Percentiles rank a stretch among this genome's conserved stretches.
Conservation (phyloP, 2,888 invertebrate species). For the Phaonia tiefii region DNA sequence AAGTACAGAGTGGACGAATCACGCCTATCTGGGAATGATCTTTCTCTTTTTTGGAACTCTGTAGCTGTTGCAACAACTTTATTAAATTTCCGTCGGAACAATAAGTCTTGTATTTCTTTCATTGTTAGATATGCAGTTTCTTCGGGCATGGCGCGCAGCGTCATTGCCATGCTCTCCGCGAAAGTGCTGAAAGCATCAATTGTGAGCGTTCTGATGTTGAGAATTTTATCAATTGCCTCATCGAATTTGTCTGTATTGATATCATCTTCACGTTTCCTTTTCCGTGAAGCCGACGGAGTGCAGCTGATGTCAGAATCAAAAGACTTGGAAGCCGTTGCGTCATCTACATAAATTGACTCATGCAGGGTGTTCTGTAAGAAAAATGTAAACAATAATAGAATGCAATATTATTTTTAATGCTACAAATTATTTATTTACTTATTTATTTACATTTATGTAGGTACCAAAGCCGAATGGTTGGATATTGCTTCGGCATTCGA, state of each 20-base stretch:
- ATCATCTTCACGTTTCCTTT: slow-evolving; percentile 7
- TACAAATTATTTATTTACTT: no score
- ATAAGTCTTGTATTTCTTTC: slow-evolving; percentile 22
- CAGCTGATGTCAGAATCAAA: background rate
- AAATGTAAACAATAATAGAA: background rate
- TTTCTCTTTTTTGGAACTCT: background rate
- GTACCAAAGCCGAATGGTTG: no score
- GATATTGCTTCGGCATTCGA: no score
- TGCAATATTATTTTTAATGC: background rate
- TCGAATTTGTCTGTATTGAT: slow-evolving; percentile 8
- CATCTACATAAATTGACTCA: background rate
- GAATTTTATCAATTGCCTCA: slow-evolving; percentile 1
- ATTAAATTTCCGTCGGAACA: slow-evolving; percentile 20
- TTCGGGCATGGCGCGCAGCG: slow-evolving; percentile 15
- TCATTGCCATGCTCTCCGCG: slow-evolving; percentile 23
- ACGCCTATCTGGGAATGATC: background rate
- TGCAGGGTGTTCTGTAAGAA: background rate
- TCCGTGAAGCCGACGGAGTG: background rate
- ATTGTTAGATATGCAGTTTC: slow-evolving; percentile 21
- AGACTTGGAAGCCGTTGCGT: background rate
- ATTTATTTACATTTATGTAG: no score
- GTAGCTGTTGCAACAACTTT: background rate
- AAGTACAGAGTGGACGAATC: background rate
- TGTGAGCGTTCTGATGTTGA: background rate
- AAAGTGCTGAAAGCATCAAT: slow-evolving; percentile 18